Base-by-base conservation (phyloP, 1,140 invertebrate species). In the Hyles vespertilio region DNA sequence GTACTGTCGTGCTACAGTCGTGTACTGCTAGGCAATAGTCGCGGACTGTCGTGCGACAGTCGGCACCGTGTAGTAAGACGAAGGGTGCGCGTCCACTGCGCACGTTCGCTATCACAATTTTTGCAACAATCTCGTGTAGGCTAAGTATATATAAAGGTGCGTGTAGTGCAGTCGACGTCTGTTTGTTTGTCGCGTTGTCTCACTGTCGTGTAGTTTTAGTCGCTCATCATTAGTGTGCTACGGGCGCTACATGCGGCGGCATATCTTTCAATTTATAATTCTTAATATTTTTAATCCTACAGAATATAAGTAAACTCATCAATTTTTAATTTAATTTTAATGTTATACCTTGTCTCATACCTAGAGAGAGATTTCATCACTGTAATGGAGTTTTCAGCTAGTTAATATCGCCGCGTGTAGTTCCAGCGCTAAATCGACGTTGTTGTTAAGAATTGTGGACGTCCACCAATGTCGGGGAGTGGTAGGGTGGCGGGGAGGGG, bases 31-130 rank as follows among this genome's bases (percentile, higher is more conserved):
- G n/a, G n/a, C n/a, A n/a, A n/a, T n/a, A n/a, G n/a, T n/a, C n/a
- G n/a, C n/a, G n/a, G n/a, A 22, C 22, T 22, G 22, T 22, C 2
- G 22, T 22, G 22, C 22, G 22, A 2, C 22, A 22, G 22, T 22
- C 22, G 22, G 22, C 22, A 2, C 22, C 22, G 22, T 6, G 3
- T 11, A 12, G 9, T 48, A 48, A 48, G 22, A 65, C 54, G 32
- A 12, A 3, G 5, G n/a, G 22, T 48, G 11, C 32, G 34, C 34
- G 34, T 11, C 9, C 32, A 57, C 50, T 56, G 45, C 46, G 75
- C 72, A 75, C 63, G 74, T 84, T 84, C 84, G 82, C 81, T 87
- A 84, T 70, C 71, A 84, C 78, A 79, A 74, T 79, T 78, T 85
- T 85, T 81, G 79, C 78, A 81, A 80, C 71, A 76, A 74, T 71